A percentile compares a stretch with the other conserved stretches of the same genome.
Evolutionary conservation across 2,888 invertebrate genomes (phyloP).

Genomic region (Troglohyphantes excavatus): DNA sequence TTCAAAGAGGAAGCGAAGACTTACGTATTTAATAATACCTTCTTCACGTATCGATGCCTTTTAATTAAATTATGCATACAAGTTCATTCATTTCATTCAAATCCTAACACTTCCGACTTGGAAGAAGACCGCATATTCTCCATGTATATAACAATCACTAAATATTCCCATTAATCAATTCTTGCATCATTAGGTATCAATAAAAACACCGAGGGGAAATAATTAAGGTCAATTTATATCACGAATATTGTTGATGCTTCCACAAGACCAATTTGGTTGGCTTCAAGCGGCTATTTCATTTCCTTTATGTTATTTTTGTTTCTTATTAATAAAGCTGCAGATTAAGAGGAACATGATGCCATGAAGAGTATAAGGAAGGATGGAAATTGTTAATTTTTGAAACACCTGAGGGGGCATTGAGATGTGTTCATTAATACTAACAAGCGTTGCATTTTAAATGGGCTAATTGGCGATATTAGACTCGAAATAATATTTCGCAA

Average conservation of each 20-base stretch:
- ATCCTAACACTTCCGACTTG: constrained; percentile 12
- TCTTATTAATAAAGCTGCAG: no score
- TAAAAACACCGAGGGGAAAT: constrained; percentile 14
- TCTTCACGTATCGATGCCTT: not conserved
- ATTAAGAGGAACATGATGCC: no score
- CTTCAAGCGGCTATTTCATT: not conserved
- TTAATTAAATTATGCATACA: not conserved
- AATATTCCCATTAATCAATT: constrained; percentile 27
- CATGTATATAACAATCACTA: not conserved
- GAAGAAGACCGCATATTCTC: not conserved
- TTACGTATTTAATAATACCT: no score
- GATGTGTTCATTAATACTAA: no score
- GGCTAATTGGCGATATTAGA: no score
- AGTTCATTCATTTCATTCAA: not conserved
- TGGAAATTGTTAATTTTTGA: no score
- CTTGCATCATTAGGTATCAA: constrained; percentile 47
- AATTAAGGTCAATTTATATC: constrained; percentile 5
- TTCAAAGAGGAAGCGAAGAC: no score
- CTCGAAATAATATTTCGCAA: no score
- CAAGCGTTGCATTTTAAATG: no score
- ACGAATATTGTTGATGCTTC: not conserved
- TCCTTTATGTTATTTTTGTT: no score
- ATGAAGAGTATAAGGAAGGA: no score
- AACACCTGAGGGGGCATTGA: no score
- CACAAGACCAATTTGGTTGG: not conserved